Evolutionary conservation across 1,140 invertebrate species (phyloP).

Genomic region (Subanguina moxae): DNA sequence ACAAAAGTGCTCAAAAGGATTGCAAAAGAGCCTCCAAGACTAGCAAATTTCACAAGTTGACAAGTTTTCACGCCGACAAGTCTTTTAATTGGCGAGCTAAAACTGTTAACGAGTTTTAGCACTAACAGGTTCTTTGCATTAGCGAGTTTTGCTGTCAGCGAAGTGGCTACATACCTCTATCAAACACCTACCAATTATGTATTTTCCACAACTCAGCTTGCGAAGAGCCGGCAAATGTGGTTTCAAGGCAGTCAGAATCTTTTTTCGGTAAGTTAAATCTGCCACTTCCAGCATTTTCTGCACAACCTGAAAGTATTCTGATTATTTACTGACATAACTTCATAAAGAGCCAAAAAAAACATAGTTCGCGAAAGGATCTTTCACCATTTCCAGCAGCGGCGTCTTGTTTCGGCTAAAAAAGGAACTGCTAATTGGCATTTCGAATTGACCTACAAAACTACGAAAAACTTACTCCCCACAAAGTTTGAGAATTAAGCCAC

Average conservation of each 20-base stretch:
- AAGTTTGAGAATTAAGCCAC: slow-evolving; percentile 39
- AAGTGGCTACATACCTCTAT: no score
- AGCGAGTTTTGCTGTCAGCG: no score
- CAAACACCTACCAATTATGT: slow-evolving; percentile 83
- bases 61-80: no score
- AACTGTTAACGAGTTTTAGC: no score
- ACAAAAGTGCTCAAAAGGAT: no score
- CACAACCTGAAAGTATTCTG: slow-evolving; percentile 62
- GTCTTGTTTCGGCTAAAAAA: slow-evolving; percentile 44
- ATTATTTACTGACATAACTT: no score
- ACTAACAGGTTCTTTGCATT: no score
- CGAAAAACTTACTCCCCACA: slow-evolving; percentile 44
- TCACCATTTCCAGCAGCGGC: slow-evolving; percentile 61
- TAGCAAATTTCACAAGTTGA: no score
- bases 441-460: no score
- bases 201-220: slow-evolving; percentile 98
- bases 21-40: no score
- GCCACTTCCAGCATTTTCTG: slow-evolving; percentile 99
- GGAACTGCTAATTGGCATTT: slow-evolving; percentile 1
- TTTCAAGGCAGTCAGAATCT: slow-evolving; percentile 94
- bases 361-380: slow-evolving; percentile 88
- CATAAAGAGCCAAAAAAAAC: slow-evolving; percentile 63
- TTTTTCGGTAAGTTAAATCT: slow-evolving; percentile 88
- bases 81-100: no score
- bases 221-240: slow-evolving; percentile 88